Evolutionary conservation across 2,797 vertebrate species (phyloP), one percentile per base, ranked within the genome.

Genomic region (Cuculus canorus): DNA sequence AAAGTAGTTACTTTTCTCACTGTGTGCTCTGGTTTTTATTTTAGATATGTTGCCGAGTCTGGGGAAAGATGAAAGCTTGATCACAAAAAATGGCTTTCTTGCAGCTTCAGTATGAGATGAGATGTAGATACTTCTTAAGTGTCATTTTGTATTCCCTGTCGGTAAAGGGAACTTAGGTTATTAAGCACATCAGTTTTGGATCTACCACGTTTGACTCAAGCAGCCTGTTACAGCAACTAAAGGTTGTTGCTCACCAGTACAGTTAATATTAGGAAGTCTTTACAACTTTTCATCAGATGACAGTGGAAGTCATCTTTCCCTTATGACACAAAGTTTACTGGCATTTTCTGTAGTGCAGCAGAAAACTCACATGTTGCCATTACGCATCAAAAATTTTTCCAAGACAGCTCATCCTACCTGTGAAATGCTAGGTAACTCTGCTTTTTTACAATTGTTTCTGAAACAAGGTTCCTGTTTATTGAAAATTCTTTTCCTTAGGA

Each of bases 1-100:
- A 93, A 96, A 19, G 73, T 96, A 98, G 98, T 97, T 98, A 94
- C 97, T 98, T 98, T 98, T 97, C 97, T 95, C 89, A 92, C 95
- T 96, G 90, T 96, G 96, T 89, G 73, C 60, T 41, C 82, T 30
- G 71, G 89, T 81, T 97, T 94, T 94, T 93, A 35, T 94, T 97
- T 94, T 72, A 68, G n/a, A 33, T 77, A 79, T 39, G 32, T 45
- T 17, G 13, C 21, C 30, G 53, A 81, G 22, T 41, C 23, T 88
- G 61, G 11, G 27, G 30, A 35, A 86, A 88, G 59, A 72, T 39
- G 23, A 90, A 83, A 50, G 5, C 37, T 78, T 69, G 21, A 47
- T 87, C 3, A 32, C 8, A 52, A 70, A 70, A 54, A 30, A 30
- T 9, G 5, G 2, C 17, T 60, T 88, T 88, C 84, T 77, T 91